Base-by-base conservation (phyloP, 2,797 vertebrate species). In the Alca torda region DNA sequence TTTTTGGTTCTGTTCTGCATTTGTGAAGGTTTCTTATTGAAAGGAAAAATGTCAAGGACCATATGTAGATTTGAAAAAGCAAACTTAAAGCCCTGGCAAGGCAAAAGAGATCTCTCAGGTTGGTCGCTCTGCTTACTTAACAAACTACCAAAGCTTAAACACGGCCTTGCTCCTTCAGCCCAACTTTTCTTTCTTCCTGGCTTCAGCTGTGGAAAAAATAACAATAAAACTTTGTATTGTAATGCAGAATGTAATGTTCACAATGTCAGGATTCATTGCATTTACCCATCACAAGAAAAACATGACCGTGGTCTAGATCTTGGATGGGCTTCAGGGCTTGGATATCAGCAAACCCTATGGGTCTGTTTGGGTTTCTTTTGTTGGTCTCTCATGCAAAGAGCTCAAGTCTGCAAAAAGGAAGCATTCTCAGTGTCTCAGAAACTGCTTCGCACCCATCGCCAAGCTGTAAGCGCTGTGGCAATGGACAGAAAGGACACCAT, bases 171-270 rank as follows among this genome's bases (percentile, higher is more conserved):
- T 87, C 50, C 69, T 91, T 82, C 60, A 81, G 35, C 56, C 30
- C 84, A 75, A 57, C 13, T 92, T 89, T 39, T 87, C 37, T 68
- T 90, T 92, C 53, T 43, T 77, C 60, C 67, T 96, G 88, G 68
- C 75, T 89, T 74, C 64, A 92, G 17, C 35, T 84, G 48, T 37
- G 60, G 80, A 77, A 94, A 94, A 86, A 96, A 79, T 31, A 82
- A 30, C 83, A 91, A 57, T 70, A 67, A 65, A 76, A 75, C 25
- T 83, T 70, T 14, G 45, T 51, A 64, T 82, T 93, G 81, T 85
- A 63, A 46, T 54, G 72, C 70, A 77, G 94, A 93, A 63, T 31
- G 17, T 54, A 65, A 89, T 77, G 70, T 72, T 89, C 81, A 56
- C 59, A 79, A 16, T 80, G 88, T 56, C 70, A 68, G 37, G 74